Percentiles rank a stretch among this genome's conserved stretches.
phyloP scores from a whole-genome alignment of 2,113 vertebrate genomes.

The Hylia prasina region DNA sequence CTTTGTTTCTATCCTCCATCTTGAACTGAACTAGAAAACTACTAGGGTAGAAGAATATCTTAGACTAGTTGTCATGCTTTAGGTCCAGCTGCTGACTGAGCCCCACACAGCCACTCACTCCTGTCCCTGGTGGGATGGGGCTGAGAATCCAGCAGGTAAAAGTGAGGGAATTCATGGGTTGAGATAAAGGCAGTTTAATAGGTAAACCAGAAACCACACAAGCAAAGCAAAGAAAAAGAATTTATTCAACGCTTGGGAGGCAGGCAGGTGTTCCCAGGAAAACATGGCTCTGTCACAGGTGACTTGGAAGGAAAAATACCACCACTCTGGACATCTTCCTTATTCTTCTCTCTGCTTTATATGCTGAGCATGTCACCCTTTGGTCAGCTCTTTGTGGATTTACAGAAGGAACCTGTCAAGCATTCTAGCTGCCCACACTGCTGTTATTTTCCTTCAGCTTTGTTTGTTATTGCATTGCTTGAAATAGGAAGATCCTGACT shows the following conservation, averaged over 20 bases:
- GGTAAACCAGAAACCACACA: background rate
- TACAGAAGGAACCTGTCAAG: background rate
- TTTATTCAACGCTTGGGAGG: background rate
- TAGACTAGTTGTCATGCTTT: background rate
- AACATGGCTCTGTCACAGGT: background rate
- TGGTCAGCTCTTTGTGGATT: background rate
- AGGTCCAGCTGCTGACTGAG: background rate
- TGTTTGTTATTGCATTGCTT: background rate
- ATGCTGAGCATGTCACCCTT: background rate
- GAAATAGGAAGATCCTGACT: background rate
- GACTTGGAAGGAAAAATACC: background rate
- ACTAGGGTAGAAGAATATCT: background rate
- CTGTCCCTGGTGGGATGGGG: background rate
- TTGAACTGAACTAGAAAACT: background rate
- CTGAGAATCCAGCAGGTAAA: background rate
- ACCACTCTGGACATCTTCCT: background rate
- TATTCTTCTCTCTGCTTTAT: background rate
- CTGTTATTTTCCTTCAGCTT: slow-evolving; percentile 1
- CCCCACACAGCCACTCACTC: background rate
- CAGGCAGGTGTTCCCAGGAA: background rate
- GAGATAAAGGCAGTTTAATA: background rate
- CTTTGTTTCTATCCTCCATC: background rate
- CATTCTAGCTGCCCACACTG: background rate
- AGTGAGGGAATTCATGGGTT: background rate
- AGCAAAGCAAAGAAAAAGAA: background rate